These are phyloP conservation scores for Cantharis rufa DNA, from an alignment of 2,888 invertebrate species.

Conservation along the genomic window DNA sequence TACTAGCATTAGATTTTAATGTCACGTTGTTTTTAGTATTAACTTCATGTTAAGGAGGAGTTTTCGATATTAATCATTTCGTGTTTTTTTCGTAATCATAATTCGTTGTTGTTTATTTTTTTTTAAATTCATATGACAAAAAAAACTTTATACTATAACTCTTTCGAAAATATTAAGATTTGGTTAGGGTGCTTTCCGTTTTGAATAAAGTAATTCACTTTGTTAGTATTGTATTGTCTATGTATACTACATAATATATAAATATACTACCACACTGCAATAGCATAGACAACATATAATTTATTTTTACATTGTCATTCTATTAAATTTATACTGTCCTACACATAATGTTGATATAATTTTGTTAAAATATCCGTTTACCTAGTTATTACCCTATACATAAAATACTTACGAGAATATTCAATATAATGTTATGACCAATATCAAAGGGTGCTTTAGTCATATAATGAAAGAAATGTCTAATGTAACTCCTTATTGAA, in stretches of 20 bases:
- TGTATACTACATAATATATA: neutral
- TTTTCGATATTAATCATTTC: constrained; percentile 18
- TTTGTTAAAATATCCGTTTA: constrained; percentile 15
- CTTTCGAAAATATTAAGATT: too few relatives aligned
- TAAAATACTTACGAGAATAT: constrained; percentile 3
- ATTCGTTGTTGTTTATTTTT: neutral
- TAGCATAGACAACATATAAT: constrained; percentile 19
- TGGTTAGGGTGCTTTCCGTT: neutral
- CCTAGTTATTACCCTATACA: constrained; percentile 9
- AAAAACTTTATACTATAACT: neutral
- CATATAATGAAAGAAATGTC: too few relatives aligned
- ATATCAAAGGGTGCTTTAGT: neutral
- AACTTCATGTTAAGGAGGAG: constrained; percentile 20
- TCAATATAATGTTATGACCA: neutral
- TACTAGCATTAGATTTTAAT: constrained; percentile 35
- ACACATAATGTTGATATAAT: constrained; percentile 13
- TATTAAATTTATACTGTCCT: neutral
- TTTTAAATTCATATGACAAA: neutral
- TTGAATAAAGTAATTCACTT: neutral
- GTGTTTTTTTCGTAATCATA: constrained; percentile 2
- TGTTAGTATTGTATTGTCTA: neutral
- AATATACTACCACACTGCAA: neutral
- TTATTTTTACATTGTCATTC: constrained; percentile 17
- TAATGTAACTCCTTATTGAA: too few relatives aligned
- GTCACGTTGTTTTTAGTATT: constrained; percentile 15